Base-by-base conservation (phyloP, 2,113 vertebrate genomes). In the Rana temporaria region DNA sequence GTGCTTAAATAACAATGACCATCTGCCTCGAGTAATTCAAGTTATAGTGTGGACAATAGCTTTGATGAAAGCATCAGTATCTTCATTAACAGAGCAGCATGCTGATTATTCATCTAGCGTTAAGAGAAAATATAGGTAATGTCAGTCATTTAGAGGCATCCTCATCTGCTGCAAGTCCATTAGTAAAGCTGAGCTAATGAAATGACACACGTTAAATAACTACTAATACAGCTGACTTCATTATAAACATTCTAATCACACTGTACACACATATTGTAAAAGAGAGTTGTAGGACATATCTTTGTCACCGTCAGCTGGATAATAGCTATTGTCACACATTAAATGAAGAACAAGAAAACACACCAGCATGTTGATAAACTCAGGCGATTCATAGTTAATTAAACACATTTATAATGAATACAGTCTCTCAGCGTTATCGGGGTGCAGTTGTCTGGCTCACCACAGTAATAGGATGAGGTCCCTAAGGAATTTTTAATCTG, bases 141-240 rank as follows among this genome's bases (percentile, higher is more conserved):
- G 72, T 60, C 53, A 75, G 72, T 75, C 72, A 75, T 75, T 75
- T 60, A 38, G 56, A 8, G 18, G 56, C 72, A 75, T 75, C 38
- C 30, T 75, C 72, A 75, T 75, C 72, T 75, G 72, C 38, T 75
- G 60, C 57, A 75, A 59, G 72, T 30, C 56, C 72, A 75, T 75
- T 75, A 75, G 72, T 60, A 62, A 75, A 62, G 72, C 38, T 17
- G 56, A 75, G 42, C 72, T 75, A 75, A 75, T 75, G 59, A 60
- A 75, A 59, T 22, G 34, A 22, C 56, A 75, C 56, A 60, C n/a
- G 57, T 16, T 42, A 42, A 38, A 74, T 38, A 75, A 60, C n/a
- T 16, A 14, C 20, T 63, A 63, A 24, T 63, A 11, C 52, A n/a
- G 19, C 53, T 60, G 56, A 42, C 57, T 75, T 75, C 34, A 75